These are phyloP conservation scores for Prenolepis imparis DNA, from an alignment of 2,888 invertebrate genomes.

Conservation along the genomic window DNA sequence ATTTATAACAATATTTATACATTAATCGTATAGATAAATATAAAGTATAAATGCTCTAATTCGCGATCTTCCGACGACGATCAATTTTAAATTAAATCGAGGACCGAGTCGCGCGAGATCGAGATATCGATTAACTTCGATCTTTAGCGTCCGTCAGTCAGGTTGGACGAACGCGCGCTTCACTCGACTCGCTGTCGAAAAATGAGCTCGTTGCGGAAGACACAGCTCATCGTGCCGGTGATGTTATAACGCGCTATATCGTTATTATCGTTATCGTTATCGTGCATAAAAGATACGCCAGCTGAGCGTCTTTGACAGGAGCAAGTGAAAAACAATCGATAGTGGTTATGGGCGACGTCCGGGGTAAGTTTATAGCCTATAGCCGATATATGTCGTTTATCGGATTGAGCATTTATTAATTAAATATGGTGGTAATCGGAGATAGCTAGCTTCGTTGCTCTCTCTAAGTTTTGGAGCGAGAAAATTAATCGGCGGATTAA, in stretches of 20 bases:
- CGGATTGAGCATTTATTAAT: slow-evolving; percentile 81
- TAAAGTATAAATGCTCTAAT: not conserved
- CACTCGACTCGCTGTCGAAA: not conserved
- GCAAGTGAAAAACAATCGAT: slow-evolving; percentile 48
- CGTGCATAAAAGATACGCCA: not conserved
- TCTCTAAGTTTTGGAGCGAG: not conserved
- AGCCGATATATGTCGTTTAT: slow-evolving; percentile 81
- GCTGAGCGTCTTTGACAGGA: not conserved
- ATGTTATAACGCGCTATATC: not conserved
- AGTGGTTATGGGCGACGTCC: slow-evolving; percentile 78
- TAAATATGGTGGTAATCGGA: slow-evolving; percentile 75
- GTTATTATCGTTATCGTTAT: not conserved
- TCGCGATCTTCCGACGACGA: too few species aligned
- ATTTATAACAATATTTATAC: too few species aligned
- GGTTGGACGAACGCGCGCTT: not conserved
- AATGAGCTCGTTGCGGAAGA: not conserved
- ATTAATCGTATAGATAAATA: too few species aligned
- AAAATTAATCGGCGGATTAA: not conserved
- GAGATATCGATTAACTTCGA: not conserved
- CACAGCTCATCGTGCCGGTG: not conserved
- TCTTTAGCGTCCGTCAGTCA: not conserved
- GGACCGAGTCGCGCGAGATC: not conserved
- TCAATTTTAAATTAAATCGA: too few species aligned
- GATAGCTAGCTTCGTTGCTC: not conserved
- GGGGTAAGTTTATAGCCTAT: slow-evolving; percentile 79